Evolutionary conservation across 2,113 vertebrate genomes (phyloP), one percentile per base, ranked within the genome.

Genomic region (Pampusana beccarii): DNA sequence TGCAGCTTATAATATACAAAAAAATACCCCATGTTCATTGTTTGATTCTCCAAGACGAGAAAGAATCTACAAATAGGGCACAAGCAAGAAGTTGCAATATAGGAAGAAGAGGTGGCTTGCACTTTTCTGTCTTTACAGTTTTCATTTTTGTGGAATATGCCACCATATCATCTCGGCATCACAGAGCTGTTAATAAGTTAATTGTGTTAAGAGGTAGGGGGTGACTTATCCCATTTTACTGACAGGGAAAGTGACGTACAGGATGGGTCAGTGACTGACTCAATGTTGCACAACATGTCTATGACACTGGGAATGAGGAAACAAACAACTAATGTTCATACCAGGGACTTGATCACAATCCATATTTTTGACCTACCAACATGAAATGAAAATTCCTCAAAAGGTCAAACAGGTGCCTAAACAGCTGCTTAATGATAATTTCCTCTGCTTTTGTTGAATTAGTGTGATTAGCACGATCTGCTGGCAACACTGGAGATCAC

Each of bases 1-100:
- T 94, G 84, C 75, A 93, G 91, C 61, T 97, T 97, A 98, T 97
- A 97, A 97, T 95, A 95, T 82, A 96, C 51, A 86, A 86, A 94
- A 97, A 96, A 95, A 9, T 46, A 1, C 4, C 21, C 26, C 48
- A 86, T 67, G 67, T 96, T 20, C 4, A 58, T 79, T 95, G 61
- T 62, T 87, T 84, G 95, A 83, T 94, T 94, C 83, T 92, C 73
- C 72, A 84, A 82, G 78, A 83, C 11, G 57, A 57, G 34, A 44
- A 74, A 87, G 71, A 92, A 88, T 40, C 64, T 73, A 81, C 77
- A 96, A 92, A 91, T 73, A 81, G 88, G 31, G 40, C 65, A 80
- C 46, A 86, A 90, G 71, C 31, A 70, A 28, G 56, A 93, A 79
- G 82, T 57, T 86, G 62, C 21, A 90, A 91, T 86, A 81, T 70